Base-by-base conservation (phyloP, 2,113 vertebrate species). In the Centropus bengalensis region DNA sequence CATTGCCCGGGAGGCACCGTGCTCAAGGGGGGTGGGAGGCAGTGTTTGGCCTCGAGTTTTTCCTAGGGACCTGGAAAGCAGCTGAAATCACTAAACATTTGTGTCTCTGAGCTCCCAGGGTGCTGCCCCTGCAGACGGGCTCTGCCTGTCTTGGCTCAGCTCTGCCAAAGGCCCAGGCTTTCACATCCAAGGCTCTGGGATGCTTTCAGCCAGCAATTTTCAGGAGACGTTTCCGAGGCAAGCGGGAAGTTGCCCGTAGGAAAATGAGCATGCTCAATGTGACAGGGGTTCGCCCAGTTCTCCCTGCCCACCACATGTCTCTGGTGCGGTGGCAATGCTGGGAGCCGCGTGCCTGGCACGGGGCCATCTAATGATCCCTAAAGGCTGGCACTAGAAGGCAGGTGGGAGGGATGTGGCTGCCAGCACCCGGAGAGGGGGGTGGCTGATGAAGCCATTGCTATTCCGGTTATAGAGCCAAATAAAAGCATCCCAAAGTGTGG, bases 241-340 rank as follows among this genome's bases (percentile, higher is more conserved):
- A 38, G n/a, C 26, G 12, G 15, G 26, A 56, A 47, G 28, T n/a
- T 58, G 28, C 22, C 30, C 4, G 5, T 8, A 15, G 6, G 6
- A 49, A 49, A 64, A 42, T 0, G 7, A 27, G 15, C 36, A 13
- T 3, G 30, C 15, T 26, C 15, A 23, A 10, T 2, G 27, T 1
- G 2, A 0, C 20, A 2, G 1, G 3, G 1, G 4, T 0, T 20
- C 2, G 2, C 7, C 28, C 42, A 3, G 12, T 13, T 8, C 22
- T n/a, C 4, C 1, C 28, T 1, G 15, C 9, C n/a, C 2, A 1
- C 30, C 0, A 1, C 3, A 11, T 4, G 0, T 5, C n/a, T 8
- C 21, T 2, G 5, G 3, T 3, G 3, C 2, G 2, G 36, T 26
- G 2, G 82, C 82, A 88, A 80, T 80, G 0, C 54, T 19, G 10